Evolutionary conservation across 2,797 vertebrate genomes (phyloP), one percentile per base, ranked within the genome.

Genomic region (Schizopygopsis pylzovi): DNA sequence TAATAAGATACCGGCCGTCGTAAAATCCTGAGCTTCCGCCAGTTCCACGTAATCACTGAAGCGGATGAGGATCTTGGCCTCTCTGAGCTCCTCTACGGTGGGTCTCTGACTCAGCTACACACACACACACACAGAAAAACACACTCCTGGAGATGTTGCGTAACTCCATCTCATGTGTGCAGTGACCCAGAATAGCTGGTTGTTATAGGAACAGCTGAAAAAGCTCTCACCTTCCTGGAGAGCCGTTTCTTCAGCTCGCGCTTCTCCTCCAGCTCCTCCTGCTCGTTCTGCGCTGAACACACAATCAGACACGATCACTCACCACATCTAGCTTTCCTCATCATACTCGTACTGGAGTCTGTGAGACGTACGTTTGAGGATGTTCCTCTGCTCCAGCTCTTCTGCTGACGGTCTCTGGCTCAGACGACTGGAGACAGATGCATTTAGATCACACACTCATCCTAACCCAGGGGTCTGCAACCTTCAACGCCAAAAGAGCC

Each of bases 31-130:
- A 9, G 98, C 98, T 0, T 99, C 97, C 0, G 98, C 98, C 39
- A 99, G 96, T 87, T 99, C 98, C 93, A 99, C 98, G 0, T 99
- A 99, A 94, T 99, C 98, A 0, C 97, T 99, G 94, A 99, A 99
- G 90, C 97, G 98, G 90, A 99, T 99, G 79, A 99, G 97, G 92
- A 99, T 99, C 93, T 98, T 99, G 3, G 97, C 96, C 89, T 99
- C 98, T 61, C 98, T 94, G 79, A 99, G 93, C 90, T 99, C 98
- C 93, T 98, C 97, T 11, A 99, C 98, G 0, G 98, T 99, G 47
- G 98, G 98, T 89, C 98, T 96, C 90, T 99, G 97, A 88, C 98
- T 99, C 86, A 99, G 96, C 98, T 99, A 88, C 37, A 28, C 20
- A 71, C 61, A 63, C 20, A 63, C n/a, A 11, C 28, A 28, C 18